phyloP scores from a whole-genome alignment of 2,888 invertebrate genomes.

The Caenorhabditis sp. region DNA sequence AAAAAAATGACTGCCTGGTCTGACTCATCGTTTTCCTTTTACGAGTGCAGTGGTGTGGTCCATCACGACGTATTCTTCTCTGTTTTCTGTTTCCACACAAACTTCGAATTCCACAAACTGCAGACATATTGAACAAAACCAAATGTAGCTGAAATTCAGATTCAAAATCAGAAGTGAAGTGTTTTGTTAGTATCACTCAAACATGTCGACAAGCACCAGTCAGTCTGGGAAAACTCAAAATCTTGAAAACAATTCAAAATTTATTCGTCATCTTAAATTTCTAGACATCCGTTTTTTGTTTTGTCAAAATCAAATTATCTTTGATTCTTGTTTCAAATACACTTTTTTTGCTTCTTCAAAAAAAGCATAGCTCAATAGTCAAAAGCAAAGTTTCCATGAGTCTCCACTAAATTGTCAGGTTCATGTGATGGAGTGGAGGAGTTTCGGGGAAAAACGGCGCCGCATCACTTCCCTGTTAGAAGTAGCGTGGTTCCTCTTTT shows the following conservation, averaged over 20 bases:
- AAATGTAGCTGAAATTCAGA: background rate
- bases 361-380: too few relatives aligned
- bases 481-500: background rate
- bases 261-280: too few relatives aligned
- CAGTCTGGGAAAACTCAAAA: too few relatives aligned
- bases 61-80: slow-evolving; percentile 7
- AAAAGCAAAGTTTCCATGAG: background rate
- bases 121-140: background rate
- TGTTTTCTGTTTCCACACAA: slow-evolving; percentile 1
- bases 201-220: too few relatives aligned
- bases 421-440: slow-evolving; percentile 8
- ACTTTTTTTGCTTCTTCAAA: too few relatives aligned
- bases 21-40: slow-evolving; percentile 20
- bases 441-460: background rate
- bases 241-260: too few relatives aligned
- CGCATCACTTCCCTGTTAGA: slow-evolving; percentile 27
- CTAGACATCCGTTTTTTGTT: too few relatives aligned
- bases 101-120: background rate
- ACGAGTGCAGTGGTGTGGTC: slow-evolving; percentile 21
- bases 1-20: slow-evolving; percentile 23
- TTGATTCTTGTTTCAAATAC: too few relatives aligned
- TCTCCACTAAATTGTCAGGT: slow-evolving; percentile 24
- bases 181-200: background rate
- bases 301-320: too few relatives aligned
- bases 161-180: background rate